Evolutionary conservation across 2,113 vertebrate species (phyloP).

Genomic region (Montifringilla adamsi): DNA sequence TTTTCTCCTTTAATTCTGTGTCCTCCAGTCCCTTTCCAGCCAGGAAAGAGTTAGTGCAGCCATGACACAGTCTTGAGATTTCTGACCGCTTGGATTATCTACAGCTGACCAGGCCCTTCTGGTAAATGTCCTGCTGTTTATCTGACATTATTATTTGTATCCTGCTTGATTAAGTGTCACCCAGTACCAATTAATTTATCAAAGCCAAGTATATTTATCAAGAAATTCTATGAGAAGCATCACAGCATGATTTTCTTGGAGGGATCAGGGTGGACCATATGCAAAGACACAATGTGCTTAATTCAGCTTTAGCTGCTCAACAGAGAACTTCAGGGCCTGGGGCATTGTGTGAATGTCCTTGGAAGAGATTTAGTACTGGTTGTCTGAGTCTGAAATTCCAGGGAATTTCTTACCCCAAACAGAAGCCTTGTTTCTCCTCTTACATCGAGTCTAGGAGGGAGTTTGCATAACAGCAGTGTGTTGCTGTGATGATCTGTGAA

Average conservation of each 20-base stretch:
- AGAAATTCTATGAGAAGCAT: neutral
- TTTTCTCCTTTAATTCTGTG: neutral
- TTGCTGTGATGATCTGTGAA: neutral
- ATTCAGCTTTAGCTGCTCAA: neutral
- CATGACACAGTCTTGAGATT: neutral
- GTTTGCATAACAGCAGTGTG: neutral
- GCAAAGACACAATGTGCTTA: rapidly evolving
- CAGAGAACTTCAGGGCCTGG: neutral
- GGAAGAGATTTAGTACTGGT: neutral
- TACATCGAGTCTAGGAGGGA: neutral
- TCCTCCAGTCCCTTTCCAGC: neutral
- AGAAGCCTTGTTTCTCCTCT: neutral
- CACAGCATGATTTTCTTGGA: neutral
- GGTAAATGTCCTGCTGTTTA: neutral
- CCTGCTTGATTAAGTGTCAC: neutral
- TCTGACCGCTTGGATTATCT: neutral
- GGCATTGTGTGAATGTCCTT: neutral
- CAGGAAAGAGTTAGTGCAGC: neutral
- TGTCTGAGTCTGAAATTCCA: neutral
- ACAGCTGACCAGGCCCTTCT: neutral
- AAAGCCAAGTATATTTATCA: neutral
- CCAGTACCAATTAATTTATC: neutral
- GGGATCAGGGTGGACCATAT: neutral
- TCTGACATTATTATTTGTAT: neutral
- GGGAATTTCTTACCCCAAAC: neutral